Evolutionary conservation across 2,113 vertebrate species (phyloP).

Genomic region (Eretmochelys imbricata): DNA sequence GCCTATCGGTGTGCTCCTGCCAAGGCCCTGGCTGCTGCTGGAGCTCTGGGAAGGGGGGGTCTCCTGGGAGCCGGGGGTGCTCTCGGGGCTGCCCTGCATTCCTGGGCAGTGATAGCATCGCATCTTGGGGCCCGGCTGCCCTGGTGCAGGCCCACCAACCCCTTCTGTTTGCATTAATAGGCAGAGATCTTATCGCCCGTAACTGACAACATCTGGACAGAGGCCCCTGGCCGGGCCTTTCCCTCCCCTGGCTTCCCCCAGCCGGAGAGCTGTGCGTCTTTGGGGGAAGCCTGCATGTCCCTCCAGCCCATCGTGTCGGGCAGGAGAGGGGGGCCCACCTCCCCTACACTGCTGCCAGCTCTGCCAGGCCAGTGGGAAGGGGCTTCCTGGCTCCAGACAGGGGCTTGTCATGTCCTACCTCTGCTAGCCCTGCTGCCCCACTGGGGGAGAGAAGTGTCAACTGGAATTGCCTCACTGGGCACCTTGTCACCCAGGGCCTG

Average conservation of each 20-base stretch:
- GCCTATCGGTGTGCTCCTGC: neutral
- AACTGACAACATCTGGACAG: constrained; percentile 34
- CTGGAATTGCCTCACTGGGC: neutral
- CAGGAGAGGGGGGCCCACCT: no score
- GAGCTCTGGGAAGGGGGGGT: neutral
- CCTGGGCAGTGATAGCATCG: neutral
- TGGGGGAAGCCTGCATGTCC: no score
- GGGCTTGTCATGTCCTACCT: neutral
- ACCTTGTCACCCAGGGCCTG: neutral
- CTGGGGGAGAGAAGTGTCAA: neutral
- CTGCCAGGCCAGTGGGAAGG: neutral
- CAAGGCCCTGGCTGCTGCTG: neutral
- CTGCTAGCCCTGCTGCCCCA: neutral
- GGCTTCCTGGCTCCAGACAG: neutral
- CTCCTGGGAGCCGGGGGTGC: neutral
- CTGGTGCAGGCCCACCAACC: neutral
- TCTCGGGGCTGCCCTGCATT: neutral
- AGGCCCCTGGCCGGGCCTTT: neutral
- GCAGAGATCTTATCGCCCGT: constrained; percentile 7
- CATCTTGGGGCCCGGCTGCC: neutral
- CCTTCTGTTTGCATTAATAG: constrained; percentile 1
- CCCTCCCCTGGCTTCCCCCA: neutral
- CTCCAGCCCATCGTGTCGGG: no score
- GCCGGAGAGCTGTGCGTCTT: neutral
- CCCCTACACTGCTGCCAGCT: neutral